These are phyloP conservation scores for Epinephelus coioides DNA, from an alignment of 2,797 vertebrate genomes.

Conservation along the genomic window DNA sequence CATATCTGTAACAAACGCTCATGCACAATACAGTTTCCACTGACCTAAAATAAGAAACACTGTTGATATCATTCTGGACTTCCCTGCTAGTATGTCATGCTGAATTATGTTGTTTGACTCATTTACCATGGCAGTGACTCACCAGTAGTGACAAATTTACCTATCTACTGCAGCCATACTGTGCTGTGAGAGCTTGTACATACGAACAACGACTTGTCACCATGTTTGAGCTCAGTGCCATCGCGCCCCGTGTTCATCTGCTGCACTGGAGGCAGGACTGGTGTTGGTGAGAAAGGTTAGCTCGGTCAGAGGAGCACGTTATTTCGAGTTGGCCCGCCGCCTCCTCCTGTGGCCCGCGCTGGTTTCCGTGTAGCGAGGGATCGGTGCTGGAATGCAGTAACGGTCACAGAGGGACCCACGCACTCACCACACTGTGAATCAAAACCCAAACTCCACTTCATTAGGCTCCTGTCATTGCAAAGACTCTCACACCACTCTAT, in stretches of 20 bases:
- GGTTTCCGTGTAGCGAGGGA: conserved; percentile 76
- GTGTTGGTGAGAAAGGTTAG: conserved; percentile 69
- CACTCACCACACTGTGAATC: conserved; percentile 83
- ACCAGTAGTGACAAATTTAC: conserved; percentile 30
- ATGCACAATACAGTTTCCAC: conserved; percentile 35
- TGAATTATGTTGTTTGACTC: conserved; percentile 47
- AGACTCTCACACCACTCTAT: conserved; percentile 86
- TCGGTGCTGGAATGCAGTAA: conserved; percentile 80
- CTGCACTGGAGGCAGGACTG: conserved; percentile 38
- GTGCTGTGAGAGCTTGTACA: neutral
- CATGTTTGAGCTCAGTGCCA: conserved; percentile 27
- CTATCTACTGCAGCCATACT: conserved; percentile 11
- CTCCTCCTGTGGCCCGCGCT: conserved; percentile 66
- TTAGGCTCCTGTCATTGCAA: conserved; percentile 84
- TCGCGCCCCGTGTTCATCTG: conserved; percentile 33
- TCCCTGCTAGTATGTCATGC: conserved; percentile 41
- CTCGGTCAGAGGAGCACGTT: conserved; percentile 68
- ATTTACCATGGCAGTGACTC: conserved; percentile 59
- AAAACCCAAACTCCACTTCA: conserved; percentile 83
- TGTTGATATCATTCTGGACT: conserved; percentile 59
- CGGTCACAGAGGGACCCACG: conserved; percentile 78
- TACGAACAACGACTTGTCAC: neutral
- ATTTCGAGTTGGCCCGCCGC: conserved; percentile 69
- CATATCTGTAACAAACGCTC: neutral
- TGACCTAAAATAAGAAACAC: conserved; percentile 33